These are phyloP conservation scores for Acrocyrtus sp. DNA, from an alignment of 2,888 invertebrate species.

Conservation along the genomic window DNA sequence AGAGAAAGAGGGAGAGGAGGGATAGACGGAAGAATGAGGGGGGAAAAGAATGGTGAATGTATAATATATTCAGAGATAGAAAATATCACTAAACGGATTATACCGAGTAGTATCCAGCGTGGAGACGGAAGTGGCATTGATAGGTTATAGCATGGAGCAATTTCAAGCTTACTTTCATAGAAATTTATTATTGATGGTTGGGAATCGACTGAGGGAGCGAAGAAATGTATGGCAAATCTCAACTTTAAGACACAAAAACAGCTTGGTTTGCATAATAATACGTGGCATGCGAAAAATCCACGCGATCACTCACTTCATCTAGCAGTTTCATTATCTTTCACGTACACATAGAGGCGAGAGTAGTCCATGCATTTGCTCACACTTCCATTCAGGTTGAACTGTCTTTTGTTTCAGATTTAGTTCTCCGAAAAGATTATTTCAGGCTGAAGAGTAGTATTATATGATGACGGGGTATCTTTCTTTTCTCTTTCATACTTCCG, in stretches of 20 bases:
- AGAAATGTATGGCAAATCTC: neutral
- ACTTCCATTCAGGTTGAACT: constrained; percentile 13
- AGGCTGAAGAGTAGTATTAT: no score
- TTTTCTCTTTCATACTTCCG: no score
- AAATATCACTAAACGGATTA: neutral
- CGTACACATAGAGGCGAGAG: neutral
- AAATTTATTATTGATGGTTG: no score
- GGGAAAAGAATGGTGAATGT: neutral
- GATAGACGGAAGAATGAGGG: neutral
- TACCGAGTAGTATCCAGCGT: neutral
- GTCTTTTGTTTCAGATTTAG: constrained; percentile 17
- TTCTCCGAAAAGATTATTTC: neutral
- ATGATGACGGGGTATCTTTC: no score
- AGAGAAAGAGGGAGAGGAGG: constrained; percentile 2
- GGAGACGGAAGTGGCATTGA: neutral
- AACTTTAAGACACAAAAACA: constrained; percentile 35
- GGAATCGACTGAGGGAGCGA: neutral
- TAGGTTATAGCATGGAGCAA: neutral
- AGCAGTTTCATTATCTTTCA: neutral
- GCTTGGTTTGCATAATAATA: constrained; percentile 39
- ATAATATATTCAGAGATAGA: neutral
- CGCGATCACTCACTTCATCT: neutral
- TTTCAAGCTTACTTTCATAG: no score
- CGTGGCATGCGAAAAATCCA: constrained; percentile 7
- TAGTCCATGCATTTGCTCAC: neutral